Conservation (phyloP, 2,113 vertebrate genomes). For the Heliornis fulica region DNA sequence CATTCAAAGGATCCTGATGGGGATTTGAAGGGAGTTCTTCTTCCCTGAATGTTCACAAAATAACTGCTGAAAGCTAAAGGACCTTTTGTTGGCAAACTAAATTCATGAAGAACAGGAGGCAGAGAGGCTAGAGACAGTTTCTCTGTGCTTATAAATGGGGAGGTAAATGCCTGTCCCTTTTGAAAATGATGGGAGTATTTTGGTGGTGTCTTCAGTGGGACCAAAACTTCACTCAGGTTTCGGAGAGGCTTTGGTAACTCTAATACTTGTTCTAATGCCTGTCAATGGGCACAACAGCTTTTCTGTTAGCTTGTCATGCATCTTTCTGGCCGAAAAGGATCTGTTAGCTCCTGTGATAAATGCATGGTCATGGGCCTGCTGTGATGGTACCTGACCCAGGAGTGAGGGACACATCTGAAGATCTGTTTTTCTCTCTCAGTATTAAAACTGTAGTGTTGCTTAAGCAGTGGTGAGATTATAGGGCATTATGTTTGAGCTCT, state of each 20-base stretch:
- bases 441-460: neutral
- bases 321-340: neutral
- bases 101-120: neutral
- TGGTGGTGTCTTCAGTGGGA: neutral
- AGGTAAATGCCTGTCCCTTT: neutral
- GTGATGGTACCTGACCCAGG: neutral
- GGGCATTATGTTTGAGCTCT: neutral
- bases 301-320: neutral
- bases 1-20: conserved; percentile 62
- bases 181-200: neutral
- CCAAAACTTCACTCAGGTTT: neutral
- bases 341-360: neutral
- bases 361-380: neutral
- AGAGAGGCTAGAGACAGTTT: neutral
- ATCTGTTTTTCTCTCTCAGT: neutral
- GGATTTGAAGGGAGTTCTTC: conserved; percentile 59
- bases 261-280: neutral
- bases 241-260: neutral
- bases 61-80: conserved; percentile 46
- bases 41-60: conserved; percentile 54
- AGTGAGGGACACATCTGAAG: neutral
- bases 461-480: neutral
- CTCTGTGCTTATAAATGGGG: neutral
- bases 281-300: neutral
- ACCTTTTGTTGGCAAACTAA: conserved; percentile 43